Conservation (phyloP, 2,113 vertebrate species). For the Grammomys surdaster region DNA sequence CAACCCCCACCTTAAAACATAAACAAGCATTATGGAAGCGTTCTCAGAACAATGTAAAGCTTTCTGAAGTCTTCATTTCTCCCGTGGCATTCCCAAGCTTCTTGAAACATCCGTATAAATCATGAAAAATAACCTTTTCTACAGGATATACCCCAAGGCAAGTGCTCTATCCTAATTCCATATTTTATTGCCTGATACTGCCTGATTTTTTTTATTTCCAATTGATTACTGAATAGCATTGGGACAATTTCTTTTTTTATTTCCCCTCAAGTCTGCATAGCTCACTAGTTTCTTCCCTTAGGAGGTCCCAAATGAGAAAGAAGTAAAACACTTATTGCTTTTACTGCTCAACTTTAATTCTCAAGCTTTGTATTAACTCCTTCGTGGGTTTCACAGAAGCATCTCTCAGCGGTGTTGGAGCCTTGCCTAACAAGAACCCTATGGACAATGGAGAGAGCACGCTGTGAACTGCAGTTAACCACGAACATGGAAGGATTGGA, state of each 20-base stretch:
- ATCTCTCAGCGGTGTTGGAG: background rate
- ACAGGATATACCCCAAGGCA: conserved; percentile 75
- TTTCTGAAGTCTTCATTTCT: conserved; percentile 78
- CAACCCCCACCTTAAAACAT: conserved; percentile 77
- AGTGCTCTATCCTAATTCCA: conserved; percentile 82
- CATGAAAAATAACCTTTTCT: conserved; percentile 82
- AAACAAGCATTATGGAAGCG: conserved; percentile 85
- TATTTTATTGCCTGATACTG: conserved; percentile 80
- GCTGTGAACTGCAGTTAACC: background rate
- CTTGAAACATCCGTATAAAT: conserved; percentile 80
- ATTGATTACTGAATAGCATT: conserved; percentile 75
- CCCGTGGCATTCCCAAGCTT: conserved; percentile 72
- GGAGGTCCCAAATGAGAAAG: conserved; percentile 74
- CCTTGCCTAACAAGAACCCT: background rate
- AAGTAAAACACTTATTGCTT: conserved; percentile 73
- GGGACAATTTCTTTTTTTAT: conserved; percentile 78
- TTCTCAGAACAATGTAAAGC: conserved; percentile 79
- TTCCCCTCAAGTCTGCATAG: conserved; percentile 73
- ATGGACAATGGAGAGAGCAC: background rate
- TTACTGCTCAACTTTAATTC: conserved; percentile 74
- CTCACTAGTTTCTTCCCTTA: conserved; percentile 73
- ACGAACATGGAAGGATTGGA: background rate
- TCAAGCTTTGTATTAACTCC: conserved; percentile 61
- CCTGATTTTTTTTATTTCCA: conserved; percentile 74
- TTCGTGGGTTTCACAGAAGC: background rate